Evolutionary conservation across 2,113 vertebrate genomes (phyloP), one percentile per base, ranked within the genome.

Genomic region (Sylvietta virens): DNA sequence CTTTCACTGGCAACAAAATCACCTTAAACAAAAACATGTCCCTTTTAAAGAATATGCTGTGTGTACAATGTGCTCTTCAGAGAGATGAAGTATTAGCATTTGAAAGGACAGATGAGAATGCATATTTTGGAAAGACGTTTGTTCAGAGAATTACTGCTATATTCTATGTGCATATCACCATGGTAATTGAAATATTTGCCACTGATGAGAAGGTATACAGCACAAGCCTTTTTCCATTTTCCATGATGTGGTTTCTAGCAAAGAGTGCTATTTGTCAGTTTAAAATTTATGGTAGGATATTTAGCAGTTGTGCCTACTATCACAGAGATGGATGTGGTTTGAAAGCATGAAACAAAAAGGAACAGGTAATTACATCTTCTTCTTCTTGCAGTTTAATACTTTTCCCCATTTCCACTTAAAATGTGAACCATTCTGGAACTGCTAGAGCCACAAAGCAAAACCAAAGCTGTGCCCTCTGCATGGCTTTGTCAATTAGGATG

Each of bases 131-230:
- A 79, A 94, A 28, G 61, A 72, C 77, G 81, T 95, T 91, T 96
- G 62, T 94, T 92, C 61, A 73, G 73, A 85, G 78, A 90, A 88
- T 70, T 91, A 65, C 57, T 81, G 40, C 42, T 76, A 26, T 82
- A 66, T 94, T 91, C 62, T 70, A 33, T 15, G 6, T 77, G 57
- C 66, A 22, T 77, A 65, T 94, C 77, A 65, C 81, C 77, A 80
- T 87, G 78, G 83, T 87, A 85, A 89, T 95, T 95, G 76, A 92
- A 92, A 89, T 91, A 83, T 83, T 92, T 96, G 67, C 66, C 48
- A 78, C 17, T 93, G 93, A 95, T 81, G 47, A 54, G 51, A 88
- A 73, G 78, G 61, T 69, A 45, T 91, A 62, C 82, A 93, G 74
- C 74, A 45, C 39, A 78, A 94, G 57, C 53, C 51, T 91, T 91